These are phyloP conservation scores for Lordiphosa clarofinis DNA, from an alignment of 1,140 invertebrate genomes.

Conservation along the genomic window DNA sequence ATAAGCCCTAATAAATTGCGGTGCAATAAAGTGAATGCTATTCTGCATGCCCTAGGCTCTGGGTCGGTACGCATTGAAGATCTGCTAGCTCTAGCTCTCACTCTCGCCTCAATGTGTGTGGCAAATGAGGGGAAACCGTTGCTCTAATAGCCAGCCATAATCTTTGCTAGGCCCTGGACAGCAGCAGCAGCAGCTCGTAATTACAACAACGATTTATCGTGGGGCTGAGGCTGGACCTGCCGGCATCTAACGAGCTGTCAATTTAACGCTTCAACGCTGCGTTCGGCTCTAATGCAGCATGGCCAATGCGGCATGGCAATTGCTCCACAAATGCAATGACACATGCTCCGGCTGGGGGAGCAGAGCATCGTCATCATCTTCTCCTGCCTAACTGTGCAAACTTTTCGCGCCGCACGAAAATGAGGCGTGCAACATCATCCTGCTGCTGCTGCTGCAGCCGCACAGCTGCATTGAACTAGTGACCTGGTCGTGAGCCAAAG, in stretches of 20 bases:
- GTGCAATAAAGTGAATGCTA: conserved; percentile 26
- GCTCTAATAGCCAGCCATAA: conserved; percentile 67
- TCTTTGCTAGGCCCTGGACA: conserved; percentile 37
- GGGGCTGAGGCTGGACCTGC: conserved; percentile 40
- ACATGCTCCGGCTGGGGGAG: conserved; percentile 28
- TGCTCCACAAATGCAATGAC: conserved; percentile 70
- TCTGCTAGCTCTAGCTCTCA: conserved; percentile 16
- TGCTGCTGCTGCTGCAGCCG: conserved; percentile 25
- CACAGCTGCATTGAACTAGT: conserved; percentile 68
- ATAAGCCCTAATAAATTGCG: conserved; percentile 41
- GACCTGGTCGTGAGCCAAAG: conserved; percentile 72
- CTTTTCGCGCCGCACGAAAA: conserved; percentile 74
- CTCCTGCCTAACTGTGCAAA: conserved; percentile 57
- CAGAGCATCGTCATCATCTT: conserved; percentile 7
- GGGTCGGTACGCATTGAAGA: conserved; percentile 32
- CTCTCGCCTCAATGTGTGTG: conserved; percentile 46
- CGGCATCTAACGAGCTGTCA: conserved; percentile 73
- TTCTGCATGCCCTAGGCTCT: conserved; percentile 33
- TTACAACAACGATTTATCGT: conserved; percentile 59
- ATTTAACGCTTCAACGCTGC: conserved; percentile 74
- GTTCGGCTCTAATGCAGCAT: conserved; percentile 52
- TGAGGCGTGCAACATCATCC: conserved; percentile 66
- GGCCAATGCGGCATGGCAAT: conserved; percentile 50
- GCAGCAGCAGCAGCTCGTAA: conserved; percentile 32
- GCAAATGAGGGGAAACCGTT: conserved; percentile 69